These are phyloP conservation scores for Callopanchax toddi DNA, from an alignment of 2,113 vertebrate genomes.

Conservation along the genomic window DNA sequence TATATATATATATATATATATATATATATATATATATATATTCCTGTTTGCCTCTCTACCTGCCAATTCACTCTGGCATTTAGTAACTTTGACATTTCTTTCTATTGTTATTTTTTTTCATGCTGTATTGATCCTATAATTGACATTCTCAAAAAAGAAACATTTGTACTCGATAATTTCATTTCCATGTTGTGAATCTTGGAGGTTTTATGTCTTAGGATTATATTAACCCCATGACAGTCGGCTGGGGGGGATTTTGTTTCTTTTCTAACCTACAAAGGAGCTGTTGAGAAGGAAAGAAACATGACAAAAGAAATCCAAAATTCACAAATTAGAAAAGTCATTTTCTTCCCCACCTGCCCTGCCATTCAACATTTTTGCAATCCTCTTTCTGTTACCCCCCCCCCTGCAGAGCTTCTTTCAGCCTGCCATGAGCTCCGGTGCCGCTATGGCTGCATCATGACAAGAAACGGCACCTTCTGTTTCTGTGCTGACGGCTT, in stretches of 20 bases:
- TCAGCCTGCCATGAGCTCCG: constrained; percentile 88
- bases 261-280: constrained; percentile 22
- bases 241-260: constrained; percentile 1
- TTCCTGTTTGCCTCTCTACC: neutral
- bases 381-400: constrained; percentile 2
- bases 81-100: constrained; percentile 6
- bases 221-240: constrained; percentile 26
- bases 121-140: neutral
- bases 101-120: neutral
- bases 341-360: constrained; percentile 44
- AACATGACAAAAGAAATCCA: constrained; percentile 26
- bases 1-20: neutral
- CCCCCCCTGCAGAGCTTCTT: constrained; percentile 83
- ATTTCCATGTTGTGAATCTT: constrained; percentile 7
- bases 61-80: constrained; percentile 1
- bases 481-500: constrained; percentile 94
- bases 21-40: neutral
- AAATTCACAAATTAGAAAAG: constrained; percentile 60
- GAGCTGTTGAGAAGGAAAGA: constrained; percentile 14
- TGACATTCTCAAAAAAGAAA: neutral
- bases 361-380: constrained; percentile 20
- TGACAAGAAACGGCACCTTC: constrained; percentile 87
- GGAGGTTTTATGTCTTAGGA: neutral
- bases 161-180: neutral
- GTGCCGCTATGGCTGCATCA: constrained; percentile 91